Base-by-base conservation (phyloP, 2,888 invertebrate species). In the Athalia cordata region DNA sequence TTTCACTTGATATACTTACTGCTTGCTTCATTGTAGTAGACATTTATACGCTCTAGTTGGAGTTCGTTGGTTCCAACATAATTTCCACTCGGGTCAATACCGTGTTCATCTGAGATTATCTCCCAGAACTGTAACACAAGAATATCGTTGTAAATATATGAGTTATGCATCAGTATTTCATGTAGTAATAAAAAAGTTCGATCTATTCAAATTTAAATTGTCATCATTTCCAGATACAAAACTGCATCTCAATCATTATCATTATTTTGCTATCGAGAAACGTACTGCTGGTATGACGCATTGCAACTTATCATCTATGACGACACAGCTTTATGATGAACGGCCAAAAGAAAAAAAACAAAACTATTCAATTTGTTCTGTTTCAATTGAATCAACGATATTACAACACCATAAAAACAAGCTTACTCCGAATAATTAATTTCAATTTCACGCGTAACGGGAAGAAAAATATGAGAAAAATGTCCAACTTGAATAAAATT, bases 11-110 rank as follows among this genome's bases (percentile, higher is more conserved):
- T 43, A 59, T 61, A 76, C 78, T 55, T 50, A 81, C 90, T 90
- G 65, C 88, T 85, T 43, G 92, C 92, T 85, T 92, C 92, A 85
- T 93, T 93, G 89, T 93, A 93, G 86, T 93, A 93, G 77, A 93
- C 93, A 84, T 91, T 91, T 82, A 93, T 93, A 81, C 93, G 87
- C 86, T 93, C 93, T 81, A 93, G 86, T 85, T 93, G 93, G 50
- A 93, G 89, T 79, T 92, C 92, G 13, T 91, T 92, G 84, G 92
- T 92, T 65, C 92, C 92, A 81, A 91, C 89, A 83, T 92, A 92
- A 29, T 91, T 86, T 72, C 92, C 93, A 50, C 91, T 91, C 45
- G 92, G 91, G 85, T 92, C 92, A 82, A 93, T 92, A 55, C 92
- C 92, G 85, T 93, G 92, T 82, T 92, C 92, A 82, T 92, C 92